Conservation (phyloP, 2,888 invertebrate genomes). For the Dascillus cervinus region DNA sequence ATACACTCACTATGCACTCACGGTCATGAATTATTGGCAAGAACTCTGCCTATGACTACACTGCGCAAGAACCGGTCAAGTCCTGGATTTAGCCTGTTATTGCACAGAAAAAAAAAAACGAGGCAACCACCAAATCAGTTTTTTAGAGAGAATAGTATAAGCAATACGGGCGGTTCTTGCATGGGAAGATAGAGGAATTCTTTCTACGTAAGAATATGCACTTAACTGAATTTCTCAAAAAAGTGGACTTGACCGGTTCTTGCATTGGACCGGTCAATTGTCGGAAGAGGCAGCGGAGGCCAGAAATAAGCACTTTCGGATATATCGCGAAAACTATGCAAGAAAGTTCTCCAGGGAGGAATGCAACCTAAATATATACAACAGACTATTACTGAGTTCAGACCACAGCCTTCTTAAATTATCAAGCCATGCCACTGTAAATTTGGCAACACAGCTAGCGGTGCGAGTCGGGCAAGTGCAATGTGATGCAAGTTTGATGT, state of each 20-base stretch:
- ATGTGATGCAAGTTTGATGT: too few species aligned
- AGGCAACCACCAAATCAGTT: background rate
- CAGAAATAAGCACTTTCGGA: slow-evolving; percentile 19
- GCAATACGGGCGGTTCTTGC: background rate
- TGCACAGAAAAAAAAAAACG: background rate
- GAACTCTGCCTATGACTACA: too few species aligned
- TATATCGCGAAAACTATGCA: slow-evolving; percentile 19
- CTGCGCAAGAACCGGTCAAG: slow-evolving; percentile 2
- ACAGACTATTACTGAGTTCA: slow-evolving; percentile 14
- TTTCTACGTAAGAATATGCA: slow-evolving; percentile 1
- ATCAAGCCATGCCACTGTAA: too few species aligned
- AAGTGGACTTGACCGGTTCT: slow-evolving; percentile 3
- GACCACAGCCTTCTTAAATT: too few species aligned
- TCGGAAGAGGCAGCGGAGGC: slow-evolving; percentile 14
- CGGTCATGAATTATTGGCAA: too few species aligned
- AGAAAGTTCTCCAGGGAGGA: slow-evolving; percentile 21
- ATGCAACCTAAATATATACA: slow-evolving; percentile 21
- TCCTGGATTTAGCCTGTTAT: slow-evolving; percentile 1
- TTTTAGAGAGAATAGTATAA: background rate
- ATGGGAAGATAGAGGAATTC: slow-evolving; percentile 1
- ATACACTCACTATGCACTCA: too few species aligned
- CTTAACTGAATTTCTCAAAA: slow-evolving; percentile 1
- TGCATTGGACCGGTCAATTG: slow-evolving; percentile 3
- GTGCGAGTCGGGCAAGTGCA: too few species aligned
- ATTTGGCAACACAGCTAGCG: too few species aligned